Percentiles rank a stretch among this genome's conserved stretches.
phyloP scores from a whole-genome alignment of 2,113 vertebrate genomes.

The Indicator indicator region DNA sequence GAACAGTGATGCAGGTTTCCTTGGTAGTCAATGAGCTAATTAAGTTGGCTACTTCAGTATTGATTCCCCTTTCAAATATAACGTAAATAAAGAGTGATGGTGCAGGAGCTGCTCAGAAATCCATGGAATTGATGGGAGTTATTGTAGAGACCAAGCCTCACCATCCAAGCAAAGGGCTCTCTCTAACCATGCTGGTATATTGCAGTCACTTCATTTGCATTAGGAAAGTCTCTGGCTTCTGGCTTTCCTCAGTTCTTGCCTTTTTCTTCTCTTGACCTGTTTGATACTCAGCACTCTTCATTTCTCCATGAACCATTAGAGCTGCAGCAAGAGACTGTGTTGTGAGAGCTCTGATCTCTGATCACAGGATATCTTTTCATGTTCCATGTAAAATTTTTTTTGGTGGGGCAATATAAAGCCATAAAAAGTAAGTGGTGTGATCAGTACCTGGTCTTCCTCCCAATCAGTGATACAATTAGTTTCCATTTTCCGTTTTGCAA shows the following conservation, averaged over 20 bases:
- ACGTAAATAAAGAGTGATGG: not conserved
- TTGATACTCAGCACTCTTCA: accelerated
- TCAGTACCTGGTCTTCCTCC: not conserved
- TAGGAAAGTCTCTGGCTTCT: not conserved
- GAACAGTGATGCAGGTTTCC: not conserved
- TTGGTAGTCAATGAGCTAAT: not conserved
- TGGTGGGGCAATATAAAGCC: not conserved
- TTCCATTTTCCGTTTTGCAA: not conserved
- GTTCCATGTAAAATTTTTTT: not conserved
- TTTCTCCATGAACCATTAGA: not conserved
- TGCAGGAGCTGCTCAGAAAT: not conserved
- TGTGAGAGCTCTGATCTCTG: not conserved
- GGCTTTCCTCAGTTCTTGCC: not conserved
- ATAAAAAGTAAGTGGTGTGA: not conserved
- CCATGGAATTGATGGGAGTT: not conserved
- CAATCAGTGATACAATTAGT: not conserved
- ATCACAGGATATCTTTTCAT: not conserved
- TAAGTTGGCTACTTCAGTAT: not conserved
- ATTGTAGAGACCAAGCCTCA: not conserved
- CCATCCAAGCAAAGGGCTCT: not conserved
- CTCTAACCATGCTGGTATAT: not conserved
- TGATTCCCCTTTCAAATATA: not conserved
- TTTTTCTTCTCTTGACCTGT: not conserved
- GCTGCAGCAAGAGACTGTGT: accelerated
- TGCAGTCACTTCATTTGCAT: not conserved